A percentile compares a stretch with the other conserved stretches of the same genome.
Conservation (phyloP, 2,888 invertebrate species). For the Zaprionus bogoriensis region DNA sequence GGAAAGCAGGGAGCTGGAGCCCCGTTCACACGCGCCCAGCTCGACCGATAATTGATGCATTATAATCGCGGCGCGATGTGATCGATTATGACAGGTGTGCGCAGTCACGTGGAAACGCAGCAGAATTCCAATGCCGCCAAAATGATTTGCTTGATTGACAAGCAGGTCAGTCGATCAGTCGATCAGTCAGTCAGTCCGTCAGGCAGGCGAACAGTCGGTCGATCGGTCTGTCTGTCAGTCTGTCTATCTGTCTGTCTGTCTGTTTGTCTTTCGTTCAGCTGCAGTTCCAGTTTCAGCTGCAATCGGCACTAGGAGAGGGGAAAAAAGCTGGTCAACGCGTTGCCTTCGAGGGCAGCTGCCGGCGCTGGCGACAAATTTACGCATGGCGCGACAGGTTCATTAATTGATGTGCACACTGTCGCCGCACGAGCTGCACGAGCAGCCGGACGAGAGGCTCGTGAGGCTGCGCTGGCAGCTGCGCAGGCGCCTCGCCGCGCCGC, state of each 20-base stretch:
- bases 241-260: background rate
- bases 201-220: conserved; percentile 3
- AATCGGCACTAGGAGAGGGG: too few species aligned
- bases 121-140: conserved; percentile 66
- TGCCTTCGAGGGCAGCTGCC: conserved; percentile 31
- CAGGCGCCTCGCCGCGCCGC: conserved; percentile 51
- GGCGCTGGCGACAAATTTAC: conserved; percentile 79
- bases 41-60: conserved; percentile 67
- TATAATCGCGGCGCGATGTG: conserved; percentile 65
- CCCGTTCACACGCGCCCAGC: conserved; percentile 59
- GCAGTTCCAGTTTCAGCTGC: conserved; percentile 10
- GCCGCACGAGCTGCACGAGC: conserved; percentile 52
- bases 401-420: conserved; percentile 80
- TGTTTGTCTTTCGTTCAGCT: conserved; percentile 1
- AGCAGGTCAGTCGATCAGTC: conserved; percentile 55
- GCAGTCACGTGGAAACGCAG: conserved; percentile 61
- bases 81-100: conserved; percentile 75
- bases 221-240: background rate
- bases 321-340: too few species aligned
- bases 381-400: conserved; percentile 80
- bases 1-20: background rate
- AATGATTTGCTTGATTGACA: conserved; percentile 76
- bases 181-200: conserved; percentile 41
- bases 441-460: conserved; percentile 58
- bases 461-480: conserved; percentile 49